Evolutionary conservation across 2,888 invertebrate species (phyloP).

Genomic region (Subacronicta megacephala): DNA sequence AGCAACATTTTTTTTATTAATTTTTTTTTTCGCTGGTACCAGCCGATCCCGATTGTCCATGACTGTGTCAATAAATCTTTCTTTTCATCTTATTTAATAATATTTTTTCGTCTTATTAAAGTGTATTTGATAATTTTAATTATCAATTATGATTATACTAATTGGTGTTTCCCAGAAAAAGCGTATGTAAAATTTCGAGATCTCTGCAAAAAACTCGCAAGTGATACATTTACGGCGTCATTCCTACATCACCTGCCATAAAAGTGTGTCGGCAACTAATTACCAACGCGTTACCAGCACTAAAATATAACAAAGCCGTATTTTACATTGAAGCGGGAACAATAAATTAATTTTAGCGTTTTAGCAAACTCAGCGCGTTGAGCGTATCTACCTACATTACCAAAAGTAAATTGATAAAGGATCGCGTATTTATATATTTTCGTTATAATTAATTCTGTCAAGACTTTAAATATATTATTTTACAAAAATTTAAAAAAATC

Average conservation of each 20-base stretch:
- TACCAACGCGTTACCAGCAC: constrained; percentile 20
- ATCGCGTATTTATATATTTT: background rate
- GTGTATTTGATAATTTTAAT: too few relatives aligned
- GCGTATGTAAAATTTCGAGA: background rate
- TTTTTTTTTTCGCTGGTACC: too few relatives aligned
- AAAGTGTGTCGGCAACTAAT: constrained; percentile 35
- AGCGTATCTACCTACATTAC: background rate
- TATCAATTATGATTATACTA: too few relatives aligned
- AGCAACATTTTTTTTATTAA: too few relatives aligned
- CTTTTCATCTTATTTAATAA: too few relatives aligned
- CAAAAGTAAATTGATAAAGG: background rate
- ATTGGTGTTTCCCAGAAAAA: too few relatives aligned
- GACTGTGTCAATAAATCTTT: too few relatives aligned
- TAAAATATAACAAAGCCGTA: constrained; percentile 16
- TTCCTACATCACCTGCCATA: constrained; percentile 16
- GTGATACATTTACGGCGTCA: constrained; percentile 9
- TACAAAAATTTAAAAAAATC: too few relatives aligned
- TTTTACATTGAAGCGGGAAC: constrained; percentile 6
- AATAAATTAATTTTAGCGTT: constrained; percentile 16
- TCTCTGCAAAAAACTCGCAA: constrained; percentile 1
- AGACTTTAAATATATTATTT: too few relatives aligned
- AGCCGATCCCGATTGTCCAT: too few relatives aligned
- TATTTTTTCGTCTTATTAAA: too few relatives aligned
- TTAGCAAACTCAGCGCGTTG: background rate
- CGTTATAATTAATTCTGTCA: background rate